Percentiles rank a stretch among this genome's conserved stretches.
Evolutionary conservation across 2,113 vertebrate species (phyloP).

Genomic region (Dromaius novaehollandiae): DNA sequence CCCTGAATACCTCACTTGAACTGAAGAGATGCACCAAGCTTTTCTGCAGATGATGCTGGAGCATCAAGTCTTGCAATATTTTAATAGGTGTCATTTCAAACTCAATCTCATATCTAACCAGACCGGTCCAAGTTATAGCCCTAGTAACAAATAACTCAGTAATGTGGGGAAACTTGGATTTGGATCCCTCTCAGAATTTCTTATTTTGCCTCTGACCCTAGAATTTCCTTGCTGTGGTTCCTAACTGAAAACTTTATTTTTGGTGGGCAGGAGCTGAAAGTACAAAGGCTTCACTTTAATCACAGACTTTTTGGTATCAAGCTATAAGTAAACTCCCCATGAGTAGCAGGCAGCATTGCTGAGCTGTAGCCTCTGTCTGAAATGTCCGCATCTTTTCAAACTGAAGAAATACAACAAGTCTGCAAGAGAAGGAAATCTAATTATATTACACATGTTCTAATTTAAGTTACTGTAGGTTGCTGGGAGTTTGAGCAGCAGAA

Average conservation of each 20-base stretch:
- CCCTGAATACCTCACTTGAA: fast-evolving
- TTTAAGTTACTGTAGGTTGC: constrained; percentile 47
- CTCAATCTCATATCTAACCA: neutral
- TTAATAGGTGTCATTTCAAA: neutral
- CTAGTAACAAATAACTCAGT: neutral
- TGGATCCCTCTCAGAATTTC: neutral
- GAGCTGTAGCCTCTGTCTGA: constrained; percentile 34
- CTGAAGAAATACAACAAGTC: constrained; percentile 9
- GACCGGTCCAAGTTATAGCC: neutral
- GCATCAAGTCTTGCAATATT: neutral
- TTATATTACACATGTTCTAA: constrained; percentile 52
- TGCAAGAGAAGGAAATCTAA: constrained; percentile 50
- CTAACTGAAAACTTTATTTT: constrained; percentile 34
- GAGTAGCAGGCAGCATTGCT: constrained; percentile 33
- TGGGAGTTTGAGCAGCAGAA: constrained; percentile 18
- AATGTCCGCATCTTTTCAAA: constrained; percentile 49
- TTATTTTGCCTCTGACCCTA: neutral
- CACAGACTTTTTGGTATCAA: constrained; percentile 1
- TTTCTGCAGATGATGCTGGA: neutral
- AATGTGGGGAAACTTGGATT: neutral
- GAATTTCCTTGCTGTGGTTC: constrained; percentile 10
- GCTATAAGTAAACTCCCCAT: neutral
- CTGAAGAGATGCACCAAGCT: neutral
- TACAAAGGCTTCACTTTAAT: constrained; percentile 35
- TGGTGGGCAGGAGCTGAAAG: constrained; percentile 31